Conservation (phyloP, 1,140 invertebrate genomes). For the Drosophila leontia region DNA sequence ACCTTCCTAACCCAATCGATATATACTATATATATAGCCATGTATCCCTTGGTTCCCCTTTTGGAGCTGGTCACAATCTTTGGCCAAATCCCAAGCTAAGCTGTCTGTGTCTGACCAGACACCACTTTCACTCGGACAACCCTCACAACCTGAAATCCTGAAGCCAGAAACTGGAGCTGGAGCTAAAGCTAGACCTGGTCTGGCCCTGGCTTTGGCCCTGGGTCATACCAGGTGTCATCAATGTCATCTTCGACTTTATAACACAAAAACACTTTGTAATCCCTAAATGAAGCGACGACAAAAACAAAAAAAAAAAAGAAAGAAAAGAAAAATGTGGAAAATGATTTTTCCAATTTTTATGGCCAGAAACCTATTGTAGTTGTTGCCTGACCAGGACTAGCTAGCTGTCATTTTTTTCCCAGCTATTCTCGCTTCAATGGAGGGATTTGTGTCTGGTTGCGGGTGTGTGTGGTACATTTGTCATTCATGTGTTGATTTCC, state of each 20-base stretch:
- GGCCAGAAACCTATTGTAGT: constrained; percentile 64
- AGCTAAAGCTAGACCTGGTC: no score
- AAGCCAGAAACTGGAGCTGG: background rate
- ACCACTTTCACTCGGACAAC: background rate
- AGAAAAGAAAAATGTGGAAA: background rate
- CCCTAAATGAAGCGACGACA: constrained; percentile 80
- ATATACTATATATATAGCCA: background rate
- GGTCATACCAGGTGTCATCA: constrained; percentile 78
- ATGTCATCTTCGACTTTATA: constrained; percentile 84
- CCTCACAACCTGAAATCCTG: background rate
- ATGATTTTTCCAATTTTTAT: constrained; percentile 38
- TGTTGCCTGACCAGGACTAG: constrained; percentile 26
- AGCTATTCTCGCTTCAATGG: no score
- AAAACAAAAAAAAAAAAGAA: background rate
- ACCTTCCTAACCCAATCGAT: background rate
- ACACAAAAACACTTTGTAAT: constrained; percentile 84
- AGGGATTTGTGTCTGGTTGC: no score
- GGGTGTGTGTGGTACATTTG: constrained; percentile 55
- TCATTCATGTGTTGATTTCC: constrained; percentile 85
- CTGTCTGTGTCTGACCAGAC: constrained; percentile 55
- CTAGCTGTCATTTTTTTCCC: background rate
- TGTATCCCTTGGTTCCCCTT: background rate
- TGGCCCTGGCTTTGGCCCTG: constrained; percentile 5
- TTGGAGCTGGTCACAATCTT: constrained; percentile 10
- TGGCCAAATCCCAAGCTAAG: constrained; percentile 50